Evolutionary conservation across 2,797 vertebrate species (phyloP).

Genomic region (Rhabdophis nuchalis): DNA sequence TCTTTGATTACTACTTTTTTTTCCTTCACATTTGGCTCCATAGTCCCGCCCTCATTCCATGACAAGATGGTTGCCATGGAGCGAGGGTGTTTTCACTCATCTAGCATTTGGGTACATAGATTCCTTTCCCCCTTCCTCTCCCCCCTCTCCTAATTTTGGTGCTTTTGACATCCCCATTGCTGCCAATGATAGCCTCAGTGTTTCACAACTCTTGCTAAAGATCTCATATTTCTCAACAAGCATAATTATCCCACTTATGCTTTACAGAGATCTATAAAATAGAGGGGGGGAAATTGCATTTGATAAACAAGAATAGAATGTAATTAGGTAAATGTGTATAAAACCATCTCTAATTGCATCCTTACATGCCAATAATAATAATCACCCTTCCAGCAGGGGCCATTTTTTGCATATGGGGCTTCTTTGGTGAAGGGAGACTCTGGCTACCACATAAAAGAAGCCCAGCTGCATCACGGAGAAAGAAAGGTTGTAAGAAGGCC

Average conservation of each 20-base stretch:
- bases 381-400: neutral
- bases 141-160: neutral
- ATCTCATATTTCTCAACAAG: neutral
- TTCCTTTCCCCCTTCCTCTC: neutral
- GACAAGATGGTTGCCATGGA: neutral
- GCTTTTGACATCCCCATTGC: neutral
- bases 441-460: neutral
- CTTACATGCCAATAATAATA: neutral
- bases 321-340: neutral
- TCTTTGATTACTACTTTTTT: neutral
- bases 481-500: neutral
- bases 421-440: neutral
- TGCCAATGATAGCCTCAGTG: neutral
- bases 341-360: neutral
- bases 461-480: neutral
- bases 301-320: neutral
- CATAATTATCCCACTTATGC: neutral
- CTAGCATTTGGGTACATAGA: neutral
- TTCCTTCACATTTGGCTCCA: neutral
- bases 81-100: neutral
- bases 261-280: neutral
- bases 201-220: neutral
- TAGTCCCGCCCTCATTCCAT: neutral
- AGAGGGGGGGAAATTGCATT: neutral
- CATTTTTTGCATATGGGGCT: neutral